These are phyloP conservation scores for Parambassis ranga DNA, from an alignment of 2,797 vertebrate species.

Conservation along the genomic window DNA sequence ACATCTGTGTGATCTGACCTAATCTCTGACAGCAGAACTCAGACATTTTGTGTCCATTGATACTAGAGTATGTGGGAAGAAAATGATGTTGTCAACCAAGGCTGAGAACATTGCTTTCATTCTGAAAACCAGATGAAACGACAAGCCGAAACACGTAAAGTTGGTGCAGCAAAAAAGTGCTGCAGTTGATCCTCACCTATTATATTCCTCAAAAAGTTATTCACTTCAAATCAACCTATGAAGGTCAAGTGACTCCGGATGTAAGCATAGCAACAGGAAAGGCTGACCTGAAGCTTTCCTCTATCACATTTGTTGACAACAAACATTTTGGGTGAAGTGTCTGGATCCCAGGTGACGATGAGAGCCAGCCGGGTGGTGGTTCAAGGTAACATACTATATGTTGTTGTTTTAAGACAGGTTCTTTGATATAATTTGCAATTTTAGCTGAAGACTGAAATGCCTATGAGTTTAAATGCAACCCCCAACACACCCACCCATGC, in stretches of 20 bases:
- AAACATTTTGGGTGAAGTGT: constrained; percentile 57
- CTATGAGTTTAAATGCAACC: no score
- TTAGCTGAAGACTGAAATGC: no score
- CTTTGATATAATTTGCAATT: no score
- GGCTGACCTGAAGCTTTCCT: constrained; percentile 52
- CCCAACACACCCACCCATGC: no score
- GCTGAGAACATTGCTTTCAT: neutral
- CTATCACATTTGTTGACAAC: constrained; percentile 53
- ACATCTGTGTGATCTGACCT: no score
- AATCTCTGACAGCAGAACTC: no score
- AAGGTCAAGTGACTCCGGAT: neutral
- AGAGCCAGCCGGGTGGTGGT: constrained; percentile 53
- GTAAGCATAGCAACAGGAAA: neutral
- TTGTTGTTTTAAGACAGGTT: neutral
- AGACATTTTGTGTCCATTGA: no score
- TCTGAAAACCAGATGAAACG: neutral
- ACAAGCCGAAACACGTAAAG: constrained; percentile 40
- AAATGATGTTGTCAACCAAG: neutral
- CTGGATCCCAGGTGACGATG: neutral
- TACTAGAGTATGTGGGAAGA: no score
- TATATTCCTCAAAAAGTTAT: rapidly evolving
- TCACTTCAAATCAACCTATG: neutral
- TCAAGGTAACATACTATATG: constrained; percentile 65
- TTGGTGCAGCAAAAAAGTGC: constrained; percentile 18
- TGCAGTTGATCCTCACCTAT: neutral